These are phyloP conservation scores for Monochamus alternatus DNA, from an alignment of 2,888 invertebrate species.

Conservation along the genomic window DNA sequence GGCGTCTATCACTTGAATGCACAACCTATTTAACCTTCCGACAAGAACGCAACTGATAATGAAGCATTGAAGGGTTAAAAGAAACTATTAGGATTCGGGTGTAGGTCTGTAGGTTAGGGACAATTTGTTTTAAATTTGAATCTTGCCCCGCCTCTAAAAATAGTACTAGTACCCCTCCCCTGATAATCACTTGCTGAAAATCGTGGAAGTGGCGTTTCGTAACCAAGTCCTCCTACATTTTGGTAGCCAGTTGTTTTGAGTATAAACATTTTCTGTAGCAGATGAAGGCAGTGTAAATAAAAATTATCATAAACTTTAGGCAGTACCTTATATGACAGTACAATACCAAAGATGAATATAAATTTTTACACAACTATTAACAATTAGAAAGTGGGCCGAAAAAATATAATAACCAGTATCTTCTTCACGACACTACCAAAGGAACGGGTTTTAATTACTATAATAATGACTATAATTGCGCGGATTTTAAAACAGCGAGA, in stretches of 20 bases:
- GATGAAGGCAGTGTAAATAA: background rate
- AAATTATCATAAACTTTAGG: background rate
- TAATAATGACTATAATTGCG: too few relatives aligned
- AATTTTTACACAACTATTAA: too few relatives aligned
- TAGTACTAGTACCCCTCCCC: slow-evolving; percentile 30
- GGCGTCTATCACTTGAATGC: background rate
- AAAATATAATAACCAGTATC: too few relatives aligned
- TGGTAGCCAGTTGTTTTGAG: too few relatives aligned
- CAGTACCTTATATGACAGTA: too few relatives aligned
- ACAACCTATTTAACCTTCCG: background rate
- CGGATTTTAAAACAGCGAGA: too few relatives aligned
- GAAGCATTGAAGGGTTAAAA: background rate
- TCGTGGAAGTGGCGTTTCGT: slow-evolving; percentile 19
- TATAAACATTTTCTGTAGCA: too few relatives aligned
- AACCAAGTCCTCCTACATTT: background rate
- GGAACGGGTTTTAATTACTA: too few relatives aligned
- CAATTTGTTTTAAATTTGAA: slow-evolving; percentile 11
- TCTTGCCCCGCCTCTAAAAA: slow-evolving; percentile 28
- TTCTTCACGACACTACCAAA: too few relatives aligned
- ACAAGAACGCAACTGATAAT: slow-evolving; percentile 14
- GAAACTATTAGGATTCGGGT: slow-evolving; percentile 19
- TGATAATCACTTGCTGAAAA: slow-evolving; percentile 24
- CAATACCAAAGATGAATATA: too few relatives aligned
- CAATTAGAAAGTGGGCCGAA: too few relatives aligned
- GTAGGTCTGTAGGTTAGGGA: slow-evolving; percentile 32